phyloP scores from a whole-genome alignment of 2,888 invertebrate species.

The Proisotoma minuta region DNA sequence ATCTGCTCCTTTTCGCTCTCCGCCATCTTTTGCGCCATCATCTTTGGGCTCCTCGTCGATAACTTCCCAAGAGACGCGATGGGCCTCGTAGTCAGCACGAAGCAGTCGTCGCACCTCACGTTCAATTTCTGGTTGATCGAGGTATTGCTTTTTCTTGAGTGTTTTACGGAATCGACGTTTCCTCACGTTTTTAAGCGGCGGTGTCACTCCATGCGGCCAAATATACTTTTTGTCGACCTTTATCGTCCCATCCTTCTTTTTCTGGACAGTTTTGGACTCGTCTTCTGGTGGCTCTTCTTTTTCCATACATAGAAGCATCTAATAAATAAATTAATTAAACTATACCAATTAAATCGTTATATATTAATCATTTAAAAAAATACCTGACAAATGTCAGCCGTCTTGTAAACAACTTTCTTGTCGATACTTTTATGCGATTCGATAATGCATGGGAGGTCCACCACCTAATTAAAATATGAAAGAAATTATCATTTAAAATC shows the following conservation, averaged over 20 bases:
- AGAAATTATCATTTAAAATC: conserved; percentile 64
- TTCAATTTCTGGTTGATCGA: conserved; percentile 95
- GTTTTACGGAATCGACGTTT: conserved; percentile 90
- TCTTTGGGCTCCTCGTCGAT: conserved; percentile 86
- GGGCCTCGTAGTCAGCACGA: conserved; percentile 87
- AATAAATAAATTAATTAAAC: conserved; percentile 6
- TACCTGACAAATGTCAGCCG: conserved; percentile 90
- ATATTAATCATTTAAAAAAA: not conserved
- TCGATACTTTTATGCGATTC: conserved; percentile 95
- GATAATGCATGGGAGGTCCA: conserved; percentile 85
- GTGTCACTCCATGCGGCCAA: conserved; percentile 93
- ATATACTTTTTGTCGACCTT: conserved; percentile 87
- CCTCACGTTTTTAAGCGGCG: conserved; percentile 91
- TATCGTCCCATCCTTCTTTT: conserved; percentile 73
- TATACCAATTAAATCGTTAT: too few relatives aligned
- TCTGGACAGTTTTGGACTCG: conserved; percentile 60
- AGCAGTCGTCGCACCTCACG: conserved; percentile 92
- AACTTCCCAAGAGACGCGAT: conserved; percentile 80
- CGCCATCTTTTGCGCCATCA: conserved; percentile 53
- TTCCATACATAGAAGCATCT: conserved; percentile 78
- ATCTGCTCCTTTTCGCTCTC: conserved; percentile 30
- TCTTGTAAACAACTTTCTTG: conserved; percentile 93
- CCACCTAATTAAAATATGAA: conserved; percentile 74
- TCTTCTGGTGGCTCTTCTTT: conserved; percentile 69
- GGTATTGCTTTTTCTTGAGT: conserved; percentile 84